Percentiles rank a stretch among this genome's conserved stretches.
Conservation (phyloP, 1,140 invertebrate genomes). For the Carposina sasakii region DNA sequence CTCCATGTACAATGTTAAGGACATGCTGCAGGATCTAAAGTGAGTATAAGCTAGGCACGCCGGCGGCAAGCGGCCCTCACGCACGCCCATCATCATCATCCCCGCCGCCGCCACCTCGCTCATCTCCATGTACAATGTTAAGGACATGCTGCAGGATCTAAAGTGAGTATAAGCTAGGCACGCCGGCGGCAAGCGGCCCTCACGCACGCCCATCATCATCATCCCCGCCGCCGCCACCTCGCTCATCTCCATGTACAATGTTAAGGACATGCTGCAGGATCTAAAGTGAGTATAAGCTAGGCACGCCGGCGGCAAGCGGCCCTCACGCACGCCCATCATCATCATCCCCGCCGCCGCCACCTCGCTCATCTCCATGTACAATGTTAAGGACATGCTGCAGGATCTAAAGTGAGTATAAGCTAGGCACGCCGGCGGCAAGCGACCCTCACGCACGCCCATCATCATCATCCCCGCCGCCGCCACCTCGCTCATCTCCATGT, state of each 20-base stretch:
- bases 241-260: conserved; percentile 74
- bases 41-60: background rate
- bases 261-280: background rate
- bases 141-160: conserved; percentile 18
- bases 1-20: no score
- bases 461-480: no score
- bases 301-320: conserved; percentile 79
- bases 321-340: conserved; percentile 97
- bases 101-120: conserved; percentile 86
- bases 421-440: no score
- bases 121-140: conserved; percentile 67
- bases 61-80: background rate
- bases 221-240: conserved; percentile 83
- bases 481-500: no score
- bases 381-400: conserved; percentile 97
- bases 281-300: no score
- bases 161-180: no score
- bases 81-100: background rate
- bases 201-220: conserved; percentile 79
- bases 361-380: conserved; percentile 98
- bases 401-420: conserved; percentile 83
- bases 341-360: conserved; percentile 97
- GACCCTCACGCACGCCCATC: no score
- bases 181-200: conserved; percentile 82
- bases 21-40: no score